Percentiles rank a stretch among this genome's conserved stretches.
phyloP scores from a whole-genome alignment of 1,140 invertebrate genomes.

The Neodiprion pinetum region DNA sequence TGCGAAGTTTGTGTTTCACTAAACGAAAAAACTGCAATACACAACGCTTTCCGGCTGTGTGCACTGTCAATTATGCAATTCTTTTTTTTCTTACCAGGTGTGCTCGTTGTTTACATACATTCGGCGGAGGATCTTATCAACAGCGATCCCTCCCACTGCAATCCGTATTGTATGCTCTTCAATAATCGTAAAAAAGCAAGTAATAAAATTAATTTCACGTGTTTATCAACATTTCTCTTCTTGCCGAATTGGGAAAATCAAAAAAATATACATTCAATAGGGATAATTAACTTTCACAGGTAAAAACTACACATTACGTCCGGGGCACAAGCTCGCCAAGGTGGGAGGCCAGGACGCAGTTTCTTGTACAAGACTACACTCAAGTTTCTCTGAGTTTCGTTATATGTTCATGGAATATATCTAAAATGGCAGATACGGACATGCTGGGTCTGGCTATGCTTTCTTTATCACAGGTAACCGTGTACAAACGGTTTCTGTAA shows the following conservation, averaged over 20 bases:
- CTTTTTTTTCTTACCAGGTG: slow-evolving; percentile 53
- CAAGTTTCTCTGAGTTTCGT: slow-evolving; percentile 59
- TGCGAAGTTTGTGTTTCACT: background rate
- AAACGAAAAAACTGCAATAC: no score
- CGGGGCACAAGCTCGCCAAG: slow-evolving; percentile 57
- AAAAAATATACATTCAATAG: slow-evolving; percentile 14
- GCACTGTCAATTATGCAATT: no score
- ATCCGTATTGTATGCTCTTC: slow-evolving; percentile 67
- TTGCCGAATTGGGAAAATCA: slow-evolving; percentile 3
- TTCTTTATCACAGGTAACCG: slow-evolving; percentile 47
- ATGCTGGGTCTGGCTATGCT: slow-evolving; percentile 57
- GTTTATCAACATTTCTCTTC: slow-evolving; percentile 8
- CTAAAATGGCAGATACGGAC: slow-evolving; percentile 53
- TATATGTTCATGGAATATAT: slow-evolving; percentile 57
- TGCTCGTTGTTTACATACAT: slow-evolving; percentile 65
- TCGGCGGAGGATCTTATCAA: slow-evolving; percentile 60
- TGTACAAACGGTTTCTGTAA: background rate
- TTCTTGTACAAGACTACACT: slow-evolving; percentile 64
- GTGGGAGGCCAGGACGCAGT: slow-evolving; percentile 65
- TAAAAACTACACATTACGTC: slow-evolving; percentile 66
- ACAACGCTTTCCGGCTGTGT: no score
- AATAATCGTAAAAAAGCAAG: slow-evolving; percentile 64
- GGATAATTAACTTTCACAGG: slow-evolving; percentile 44
- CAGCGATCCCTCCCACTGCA: slow-evolving; percentile 59
- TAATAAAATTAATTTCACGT: slow-evolving; percentile 12